Percentiles rank a stretch among this genome's conserved stretches.
These are phyloP conservation scores for Carterocephalus palaemon DNA, from an alignment of 2,888 invertebrate species.

Conservation along the genomic window DNA sequence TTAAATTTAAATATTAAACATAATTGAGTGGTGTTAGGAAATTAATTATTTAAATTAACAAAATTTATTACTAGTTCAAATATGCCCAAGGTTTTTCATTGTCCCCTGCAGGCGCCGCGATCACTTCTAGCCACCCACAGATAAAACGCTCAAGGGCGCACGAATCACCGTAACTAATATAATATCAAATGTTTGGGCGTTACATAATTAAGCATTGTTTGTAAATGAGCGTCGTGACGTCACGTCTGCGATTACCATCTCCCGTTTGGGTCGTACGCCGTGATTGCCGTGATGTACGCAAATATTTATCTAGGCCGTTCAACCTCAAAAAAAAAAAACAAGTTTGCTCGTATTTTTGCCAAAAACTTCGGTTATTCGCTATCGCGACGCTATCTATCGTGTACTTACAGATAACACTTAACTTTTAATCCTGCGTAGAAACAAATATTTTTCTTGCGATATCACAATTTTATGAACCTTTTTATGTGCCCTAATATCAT, in stretches of 20 bases:
- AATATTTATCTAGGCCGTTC: neutral
- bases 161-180: no score
- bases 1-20: no score
- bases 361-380: constrained; percentile 4
- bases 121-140: no score
- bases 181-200: neutral
- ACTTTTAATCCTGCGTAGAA: constrained; percentile 13
- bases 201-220: constrained; percentile 5
- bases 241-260: constrained; percentile 23
- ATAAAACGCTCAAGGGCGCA: no score
- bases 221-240: constrained; percentile 5
- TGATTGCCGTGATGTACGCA: neutral
- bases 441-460: constrained; percentile 12
- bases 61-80: no score
- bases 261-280: constrained; percentile 1
- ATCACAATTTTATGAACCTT: constrained; percentile 4
- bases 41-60: no score
- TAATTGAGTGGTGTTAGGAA: no score
- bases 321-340: no score
- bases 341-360: constrained; percentile 2
- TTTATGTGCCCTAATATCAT: no score
- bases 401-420: constrained; percentile 18
- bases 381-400: constrained; percentile 13
- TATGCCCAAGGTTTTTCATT: no score
- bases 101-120: no score